Evolutionary conservation across 1,140 invertebrate genomes (phyloP).

Genomic region (Drosophila elegans): DNA sequence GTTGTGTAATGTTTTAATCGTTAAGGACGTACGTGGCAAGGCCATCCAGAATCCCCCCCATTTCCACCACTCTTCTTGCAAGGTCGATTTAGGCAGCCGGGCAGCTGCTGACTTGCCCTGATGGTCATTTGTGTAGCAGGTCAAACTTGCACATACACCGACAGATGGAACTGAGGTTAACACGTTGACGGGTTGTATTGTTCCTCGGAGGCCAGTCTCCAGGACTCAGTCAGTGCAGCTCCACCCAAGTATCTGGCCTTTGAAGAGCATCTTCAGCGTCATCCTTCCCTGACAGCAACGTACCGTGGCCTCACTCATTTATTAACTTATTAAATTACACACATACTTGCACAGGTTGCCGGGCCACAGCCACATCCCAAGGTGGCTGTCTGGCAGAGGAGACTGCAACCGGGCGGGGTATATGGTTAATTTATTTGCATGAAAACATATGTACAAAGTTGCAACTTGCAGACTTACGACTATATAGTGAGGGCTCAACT

Average conservation of each 20-base stretch:
- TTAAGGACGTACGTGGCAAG: constrained; percentile 24
- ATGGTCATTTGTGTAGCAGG: not conserved
- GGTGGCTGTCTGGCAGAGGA: no score
- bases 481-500: not conserved
- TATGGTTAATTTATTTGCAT: constrained; percentile 48
- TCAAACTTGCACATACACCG: not conserved
- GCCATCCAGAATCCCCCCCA: not conserved
- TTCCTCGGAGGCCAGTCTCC: no score
- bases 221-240: no score
- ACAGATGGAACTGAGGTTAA: constrained; percentile 9
- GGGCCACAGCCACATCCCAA: not conserved
- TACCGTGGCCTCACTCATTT: constrained; percentile 20
- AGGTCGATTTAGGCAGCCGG: not conserved
- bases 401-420: no score
- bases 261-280: not conserved
- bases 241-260: no score
- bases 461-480: not conserved
- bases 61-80: not conserved
- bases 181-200: not conserved
- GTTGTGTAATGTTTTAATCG: constrained; percentile 66
- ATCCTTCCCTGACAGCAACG: not conserved
- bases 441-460: constrained; percentile 37
- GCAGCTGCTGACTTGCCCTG: not conserved
- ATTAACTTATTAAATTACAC: constrained; percentile 64
- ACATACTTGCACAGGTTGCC: constrained; percentile 22